These are phyloP conservation scores for Coleophora flavipennella DNA, from an alignment of 2,888 invertebrate species.

Conservation along the genomic window DNA sequence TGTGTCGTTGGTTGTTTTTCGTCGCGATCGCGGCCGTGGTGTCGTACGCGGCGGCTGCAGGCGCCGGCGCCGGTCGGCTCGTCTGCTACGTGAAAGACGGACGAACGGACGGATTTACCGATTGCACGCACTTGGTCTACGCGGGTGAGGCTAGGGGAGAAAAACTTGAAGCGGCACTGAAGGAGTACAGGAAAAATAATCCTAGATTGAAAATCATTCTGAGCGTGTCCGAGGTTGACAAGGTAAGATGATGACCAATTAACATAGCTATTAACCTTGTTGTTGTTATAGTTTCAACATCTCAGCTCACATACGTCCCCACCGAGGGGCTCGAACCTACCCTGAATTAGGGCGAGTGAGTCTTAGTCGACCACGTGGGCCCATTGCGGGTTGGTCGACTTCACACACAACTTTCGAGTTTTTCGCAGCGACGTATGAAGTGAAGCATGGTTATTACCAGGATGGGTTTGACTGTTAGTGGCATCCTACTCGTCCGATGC, in stretches of 20 bases:
- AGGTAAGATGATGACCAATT: slow-evolving; percentile 48
- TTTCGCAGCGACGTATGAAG: no score
- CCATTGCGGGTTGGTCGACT: no score
- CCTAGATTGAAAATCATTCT: slow-evolving; percentile 69
- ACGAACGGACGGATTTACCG: slow-evolving; percentile 41
- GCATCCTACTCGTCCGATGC: no score
- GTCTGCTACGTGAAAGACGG: slow-evolving; percentile 58
- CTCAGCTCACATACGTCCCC: no score
- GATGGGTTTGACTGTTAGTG: no score
- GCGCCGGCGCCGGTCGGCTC: slow-evolving; percentile 61
- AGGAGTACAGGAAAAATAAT: slow-evolving; percentile 61
- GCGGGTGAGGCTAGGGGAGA: slow-evolving; percentile 56
- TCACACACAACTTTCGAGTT: no score
- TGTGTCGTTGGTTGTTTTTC: slow-evolving; percentile 54
- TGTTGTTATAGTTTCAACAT: no score
- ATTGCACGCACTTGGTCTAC: slow-evolving; percentile 69
- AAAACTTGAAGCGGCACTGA: slow-evolving; percentile 51
- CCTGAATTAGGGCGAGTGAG: no score
- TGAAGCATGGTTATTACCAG: no score
- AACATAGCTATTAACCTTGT: no score
- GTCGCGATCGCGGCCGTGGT: slow-evolving; percentile 39
- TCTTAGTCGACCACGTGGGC: no score
- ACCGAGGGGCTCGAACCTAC: no score
- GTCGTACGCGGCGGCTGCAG: slow-evolving; percentile 37
- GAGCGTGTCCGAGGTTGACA: slow-evolving; percentile 68